Conservation (phyloP, 2,113 vertebrate species). For the Edolisoma coerulescens region DNA sequence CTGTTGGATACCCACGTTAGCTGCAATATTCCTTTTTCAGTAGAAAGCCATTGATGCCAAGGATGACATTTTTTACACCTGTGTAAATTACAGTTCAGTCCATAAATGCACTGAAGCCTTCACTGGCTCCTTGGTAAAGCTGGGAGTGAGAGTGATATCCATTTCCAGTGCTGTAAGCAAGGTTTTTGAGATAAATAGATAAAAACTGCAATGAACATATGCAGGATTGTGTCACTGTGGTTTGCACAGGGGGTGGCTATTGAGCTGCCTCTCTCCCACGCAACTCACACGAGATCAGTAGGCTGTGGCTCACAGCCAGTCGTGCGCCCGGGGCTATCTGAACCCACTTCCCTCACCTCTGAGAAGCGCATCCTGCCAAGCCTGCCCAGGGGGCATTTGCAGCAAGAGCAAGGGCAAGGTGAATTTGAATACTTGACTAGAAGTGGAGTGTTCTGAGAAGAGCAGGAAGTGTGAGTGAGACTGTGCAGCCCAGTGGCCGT, state of each 20-base stretch:
- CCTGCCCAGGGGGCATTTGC: not conserved
- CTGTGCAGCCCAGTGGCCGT: not conserved
- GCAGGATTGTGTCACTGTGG: not conserved
- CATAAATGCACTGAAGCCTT: not conserved
- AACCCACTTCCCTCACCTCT: not conserved
- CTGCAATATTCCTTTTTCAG: not conserved
- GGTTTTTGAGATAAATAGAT: not conserved
- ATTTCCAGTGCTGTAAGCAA: not conserved
- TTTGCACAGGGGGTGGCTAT: not conserved
- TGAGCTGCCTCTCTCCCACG: not conserved
- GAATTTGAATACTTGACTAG: not conserved
- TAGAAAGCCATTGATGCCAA: not conserved
- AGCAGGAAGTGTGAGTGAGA: not conserved
- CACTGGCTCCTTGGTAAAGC: not conserved
- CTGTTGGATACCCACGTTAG: not conserved
- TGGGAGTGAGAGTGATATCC: not conserved
- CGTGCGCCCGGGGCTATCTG: not conserved
- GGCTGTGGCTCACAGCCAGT: not conserved
- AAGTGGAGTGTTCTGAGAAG: not conserved
- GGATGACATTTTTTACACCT: not conserved
- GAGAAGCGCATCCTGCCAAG: not conserved
- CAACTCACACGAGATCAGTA: not conserved
- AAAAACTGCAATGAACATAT: not conserved
- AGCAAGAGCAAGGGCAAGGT: not conserved
- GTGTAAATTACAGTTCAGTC: not conserved